Percentiles rank a stretch among this genome's conserved stretches.
Evolutionary conservation across 2,797 vertebrate species (phyloP).

Genomic region (Garrulus glandarius): DNA sequence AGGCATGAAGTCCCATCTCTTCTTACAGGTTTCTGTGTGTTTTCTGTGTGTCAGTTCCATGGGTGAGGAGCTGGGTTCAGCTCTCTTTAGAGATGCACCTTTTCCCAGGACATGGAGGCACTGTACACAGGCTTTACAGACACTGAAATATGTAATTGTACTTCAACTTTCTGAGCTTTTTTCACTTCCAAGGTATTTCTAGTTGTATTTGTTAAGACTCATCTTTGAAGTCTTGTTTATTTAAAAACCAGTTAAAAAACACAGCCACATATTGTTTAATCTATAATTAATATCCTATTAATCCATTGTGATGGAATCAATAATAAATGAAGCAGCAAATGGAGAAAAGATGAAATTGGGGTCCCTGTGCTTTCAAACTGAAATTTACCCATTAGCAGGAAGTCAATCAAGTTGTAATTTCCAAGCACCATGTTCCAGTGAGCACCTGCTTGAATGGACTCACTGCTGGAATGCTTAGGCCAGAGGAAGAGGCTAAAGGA

Average conservation of each 20-base stretch:
- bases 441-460: background rate
- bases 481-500: background rate
- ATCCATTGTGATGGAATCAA: background rate
- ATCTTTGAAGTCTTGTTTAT: background rate
- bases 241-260: background rate
- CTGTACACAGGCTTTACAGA: background rate
- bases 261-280: background rate
- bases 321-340: background rate
- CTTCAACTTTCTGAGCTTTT: background rate
- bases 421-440: background rate
- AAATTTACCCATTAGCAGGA: background rate
- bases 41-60: background rate
- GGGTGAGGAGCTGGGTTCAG: background rate
- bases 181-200: background rate
- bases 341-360: background rate
- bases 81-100: background rate
- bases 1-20: background rate
- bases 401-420: background rate
- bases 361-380: background rate
- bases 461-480: background rate
- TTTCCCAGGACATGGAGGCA: background rate
- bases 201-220: background rate
- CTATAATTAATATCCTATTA: background rate
- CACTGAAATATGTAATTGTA: background rate
- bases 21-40: background rate